These are phyloP conservation scores for Heptranchias perlo DNA, from an alignment of 2,113 vertebrate species.

Conservation along the genomic window DNA sequence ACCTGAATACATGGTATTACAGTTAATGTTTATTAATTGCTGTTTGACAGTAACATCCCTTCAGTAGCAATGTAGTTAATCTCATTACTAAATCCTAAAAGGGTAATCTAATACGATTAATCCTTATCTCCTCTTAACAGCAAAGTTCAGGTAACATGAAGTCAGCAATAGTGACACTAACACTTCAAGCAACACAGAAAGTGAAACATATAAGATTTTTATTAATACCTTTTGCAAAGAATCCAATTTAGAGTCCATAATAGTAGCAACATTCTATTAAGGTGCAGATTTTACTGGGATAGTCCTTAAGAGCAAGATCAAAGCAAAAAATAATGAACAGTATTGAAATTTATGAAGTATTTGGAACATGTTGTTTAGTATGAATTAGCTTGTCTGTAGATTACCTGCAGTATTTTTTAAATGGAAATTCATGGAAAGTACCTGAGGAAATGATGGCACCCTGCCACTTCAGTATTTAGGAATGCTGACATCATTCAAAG, in stretches of 20 bases:
- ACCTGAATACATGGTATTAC: not conserved
- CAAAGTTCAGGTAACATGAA: conserved; percentile 1
- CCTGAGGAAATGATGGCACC: not conserved
- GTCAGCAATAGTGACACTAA: not conserved
- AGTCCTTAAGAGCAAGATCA: too few species aligned
- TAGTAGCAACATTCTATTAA: not conserved
- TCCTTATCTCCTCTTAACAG: conserved; percentile 1
- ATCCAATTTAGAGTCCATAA: not conserved
- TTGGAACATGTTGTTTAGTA: not conserved
- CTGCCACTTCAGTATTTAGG: not conserved
- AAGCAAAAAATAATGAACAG: too few species aligned
- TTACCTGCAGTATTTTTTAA: not conserved
- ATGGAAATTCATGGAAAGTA: not conserved
- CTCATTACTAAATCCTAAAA: not conserved
- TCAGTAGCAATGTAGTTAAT: not conserved
- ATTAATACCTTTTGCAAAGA: not conserved
- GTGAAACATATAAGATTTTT: not conserved
- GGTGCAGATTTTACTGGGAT: too few species aligned
- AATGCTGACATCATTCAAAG: not conserved
- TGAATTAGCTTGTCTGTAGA: not conserved
- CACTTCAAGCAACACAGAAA: not conserved
- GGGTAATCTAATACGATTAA: not conserved
- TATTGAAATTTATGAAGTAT: not conserved
- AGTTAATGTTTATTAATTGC: not conserved
- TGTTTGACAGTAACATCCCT: not conserved